phyloP scores from a whole-genome alignment of 2,888 invertebrate species.

The Teinopalpus imperialis region DNA sequence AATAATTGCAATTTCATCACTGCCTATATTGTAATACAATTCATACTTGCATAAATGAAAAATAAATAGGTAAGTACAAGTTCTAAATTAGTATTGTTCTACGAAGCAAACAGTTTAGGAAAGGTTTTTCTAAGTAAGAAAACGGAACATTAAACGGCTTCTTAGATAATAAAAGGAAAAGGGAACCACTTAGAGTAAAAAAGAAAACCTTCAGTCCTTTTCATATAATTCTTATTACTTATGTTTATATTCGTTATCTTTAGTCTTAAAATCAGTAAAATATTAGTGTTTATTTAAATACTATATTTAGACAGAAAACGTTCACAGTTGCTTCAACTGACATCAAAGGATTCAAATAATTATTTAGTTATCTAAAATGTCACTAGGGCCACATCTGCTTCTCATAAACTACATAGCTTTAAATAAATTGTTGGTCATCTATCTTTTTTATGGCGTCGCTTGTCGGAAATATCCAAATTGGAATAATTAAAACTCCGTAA shows the following conservation, averaged over 20 bases:
- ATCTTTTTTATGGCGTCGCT: conserved; percentile 20
- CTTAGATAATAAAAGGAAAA: conserved; percentile 16
- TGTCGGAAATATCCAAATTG: conserved; percentile 17
- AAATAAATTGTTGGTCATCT: conserved; percentile 18
- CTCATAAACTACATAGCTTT: conserved; percentile 21
- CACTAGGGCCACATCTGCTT: conserved; percentile 22
- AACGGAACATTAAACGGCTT: conserved; percentile 10
- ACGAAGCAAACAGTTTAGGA: conserved; percentile 14
- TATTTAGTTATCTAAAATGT: conserved; percentile 22
- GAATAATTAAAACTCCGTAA: conserved; percentile 16
- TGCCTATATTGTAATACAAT: too few species aligned
- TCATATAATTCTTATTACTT: not conserved
- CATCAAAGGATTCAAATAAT: conserved; percentile 23
- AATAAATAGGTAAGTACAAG: not conserved
- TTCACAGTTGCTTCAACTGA: not conserved
- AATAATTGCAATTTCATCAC: too few species aligned
- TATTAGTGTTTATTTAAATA: conserved; percentile 9
- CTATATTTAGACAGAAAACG: conserved; percentile 11
- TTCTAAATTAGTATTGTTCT: conserved; percentile 22
- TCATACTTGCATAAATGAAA: not conserved
- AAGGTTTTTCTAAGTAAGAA: conserved; percentile 11
- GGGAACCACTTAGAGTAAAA: conserved; percentile 35
- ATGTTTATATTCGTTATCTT: not conserved
- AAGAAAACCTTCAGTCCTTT: conserved; percentile 11
- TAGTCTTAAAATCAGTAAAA: not conserved